phyloP scores from a whole-genome alignment of 2,797 vertebrate species.

The Hipposideros larvatus region DNA sequence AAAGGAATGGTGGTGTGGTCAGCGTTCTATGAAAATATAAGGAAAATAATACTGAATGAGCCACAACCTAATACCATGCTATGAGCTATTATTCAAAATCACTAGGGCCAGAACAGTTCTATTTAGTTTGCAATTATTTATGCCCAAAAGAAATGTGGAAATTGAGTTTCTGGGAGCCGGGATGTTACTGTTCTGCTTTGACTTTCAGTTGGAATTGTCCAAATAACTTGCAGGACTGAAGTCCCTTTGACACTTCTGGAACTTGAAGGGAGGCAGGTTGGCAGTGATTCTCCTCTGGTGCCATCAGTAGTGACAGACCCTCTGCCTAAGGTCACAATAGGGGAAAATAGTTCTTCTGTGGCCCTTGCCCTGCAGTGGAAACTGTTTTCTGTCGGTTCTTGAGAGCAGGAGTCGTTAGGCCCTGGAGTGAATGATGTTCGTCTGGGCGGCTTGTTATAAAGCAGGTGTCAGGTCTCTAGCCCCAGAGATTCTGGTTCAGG shows the following conservation, averaged over 20 bases:
- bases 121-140: slow-evolving; percentile 64
- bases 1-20: not conserved
- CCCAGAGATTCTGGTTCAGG: not conserved
- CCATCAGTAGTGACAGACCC: not conserved
- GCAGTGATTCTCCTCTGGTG: not conserved
- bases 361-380: not conserved
- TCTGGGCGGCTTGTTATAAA: not conserved
- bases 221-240: not conserved
- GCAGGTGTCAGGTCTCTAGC: not conserved
- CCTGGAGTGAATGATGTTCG: not conserved
- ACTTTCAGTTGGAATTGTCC: slow-evolving; percentile 48
- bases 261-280: not conserved
- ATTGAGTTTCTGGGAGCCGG: slow-evolving; percentile 44
- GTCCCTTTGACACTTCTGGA: not conserved
- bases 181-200: slow-evolving; percentile 62
- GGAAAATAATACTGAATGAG: slow-evolving; percentile 7
- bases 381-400: not conserved
- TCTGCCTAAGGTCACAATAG: not conserved
- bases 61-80: not conserved
- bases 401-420: not conserved
- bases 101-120: slow-evolving; percentile 26
- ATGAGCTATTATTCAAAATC: slow-evolving; percentile 40
- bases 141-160: slow-evolving; percentile 50
- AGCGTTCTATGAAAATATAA: not conserved
- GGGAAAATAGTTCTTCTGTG: not conserved